A percentile compares a stretch with the other conserved stretches of the same genome.
Evolutionary conservation across 2,797 vertebrate genomes (phyloP).

Genomic region (Hippopotamyrus pictus): DNA sequence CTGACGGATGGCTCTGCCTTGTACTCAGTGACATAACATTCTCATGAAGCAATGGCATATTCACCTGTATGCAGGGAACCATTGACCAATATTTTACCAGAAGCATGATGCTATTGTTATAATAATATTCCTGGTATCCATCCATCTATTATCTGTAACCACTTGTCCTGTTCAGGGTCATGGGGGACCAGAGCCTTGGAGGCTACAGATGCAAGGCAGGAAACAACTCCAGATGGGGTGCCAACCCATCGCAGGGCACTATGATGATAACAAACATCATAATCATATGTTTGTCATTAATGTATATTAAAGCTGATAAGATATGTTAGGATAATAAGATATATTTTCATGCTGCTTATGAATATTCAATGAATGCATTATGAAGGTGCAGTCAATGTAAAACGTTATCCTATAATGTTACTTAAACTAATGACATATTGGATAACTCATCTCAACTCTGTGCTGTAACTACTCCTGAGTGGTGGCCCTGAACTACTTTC

Average conservation of each 20-base stretch:
- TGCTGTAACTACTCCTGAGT: not conserved
- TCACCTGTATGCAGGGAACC: not conserved
- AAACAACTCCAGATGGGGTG: not conserved
- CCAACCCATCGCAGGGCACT: not conserved
- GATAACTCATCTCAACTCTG: not conserved
- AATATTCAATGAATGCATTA: not conserved
- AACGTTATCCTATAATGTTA: not conserved
- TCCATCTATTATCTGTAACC: not conserved
- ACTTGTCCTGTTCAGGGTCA: not conserved
- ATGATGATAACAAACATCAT: not conserved
- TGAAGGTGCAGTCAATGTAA: not conserved
- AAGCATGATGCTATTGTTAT: not conserved
- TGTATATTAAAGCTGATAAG: not conserved
- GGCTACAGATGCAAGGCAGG: not conserved
- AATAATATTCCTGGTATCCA: not conserved
- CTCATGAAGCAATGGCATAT: not conserved
- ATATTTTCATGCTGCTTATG: not conserved
- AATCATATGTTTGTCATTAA: not conserved
- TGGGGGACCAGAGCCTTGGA: not conserved
- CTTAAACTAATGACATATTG: not conserved
- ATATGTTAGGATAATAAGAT: not conserved
- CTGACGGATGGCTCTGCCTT: not conserved
- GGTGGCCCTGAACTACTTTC: not conserved
- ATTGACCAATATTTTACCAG: not conserved
- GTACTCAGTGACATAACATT: not conserved